A percentile compares a stretch with the other conserved stretches of the same genome.
Evolutionary conservation across 2,113 vertebrate genomes (phyloP).

Genomic region (Plotosus lineatus): DNA sequence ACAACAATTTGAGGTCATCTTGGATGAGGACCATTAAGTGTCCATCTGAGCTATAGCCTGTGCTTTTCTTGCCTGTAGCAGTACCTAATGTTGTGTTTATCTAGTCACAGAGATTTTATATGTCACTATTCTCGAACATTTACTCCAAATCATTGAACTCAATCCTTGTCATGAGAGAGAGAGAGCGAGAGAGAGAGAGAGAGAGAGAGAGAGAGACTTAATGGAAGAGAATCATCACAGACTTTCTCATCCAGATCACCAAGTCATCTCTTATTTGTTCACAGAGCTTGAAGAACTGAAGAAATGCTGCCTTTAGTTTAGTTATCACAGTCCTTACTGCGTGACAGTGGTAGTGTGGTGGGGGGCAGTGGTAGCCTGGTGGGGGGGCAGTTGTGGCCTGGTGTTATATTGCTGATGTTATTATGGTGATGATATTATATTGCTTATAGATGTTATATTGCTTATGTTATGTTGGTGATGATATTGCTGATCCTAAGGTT

Average conservation of each 20-base stretch:
- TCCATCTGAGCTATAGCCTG: background rate
- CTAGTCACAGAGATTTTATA: background rate
- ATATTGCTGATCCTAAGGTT: too few species aligned
- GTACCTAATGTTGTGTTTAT: background rate
- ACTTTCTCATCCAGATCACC: background rate
- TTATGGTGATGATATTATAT: too few species aligned
- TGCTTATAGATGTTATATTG: too few species aligned
- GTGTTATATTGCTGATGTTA: too few species aligned
- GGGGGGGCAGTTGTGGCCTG: too few species aligned
- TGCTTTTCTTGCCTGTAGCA: background rate
- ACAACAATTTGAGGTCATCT: background rate
- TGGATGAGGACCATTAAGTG: background rate
- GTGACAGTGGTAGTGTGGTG: too few species aligned
- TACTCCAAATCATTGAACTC: background rate
- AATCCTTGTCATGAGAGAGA: background rate
- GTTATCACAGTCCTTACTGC: background rate
- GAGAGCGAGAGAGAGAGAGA: background rate
- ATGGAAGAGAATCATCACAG: background rate
- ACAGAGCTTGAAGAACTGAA: background rate
- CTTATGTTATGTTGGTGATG: too few species aligned
- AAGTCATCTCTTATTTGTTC: background rate
- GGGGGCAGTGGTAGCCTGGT: too few species aligned
- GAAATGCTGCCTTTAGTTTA: background rate
- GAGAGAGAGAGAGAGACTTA: background rate
- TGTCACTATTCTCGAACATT: background rate